Percentiles rank a stretch among this genome's conserved stretches.
phyloP scores from a whole-genome alignment of 2,797 vertebrate species.

The Varecia variegata region DNA sequence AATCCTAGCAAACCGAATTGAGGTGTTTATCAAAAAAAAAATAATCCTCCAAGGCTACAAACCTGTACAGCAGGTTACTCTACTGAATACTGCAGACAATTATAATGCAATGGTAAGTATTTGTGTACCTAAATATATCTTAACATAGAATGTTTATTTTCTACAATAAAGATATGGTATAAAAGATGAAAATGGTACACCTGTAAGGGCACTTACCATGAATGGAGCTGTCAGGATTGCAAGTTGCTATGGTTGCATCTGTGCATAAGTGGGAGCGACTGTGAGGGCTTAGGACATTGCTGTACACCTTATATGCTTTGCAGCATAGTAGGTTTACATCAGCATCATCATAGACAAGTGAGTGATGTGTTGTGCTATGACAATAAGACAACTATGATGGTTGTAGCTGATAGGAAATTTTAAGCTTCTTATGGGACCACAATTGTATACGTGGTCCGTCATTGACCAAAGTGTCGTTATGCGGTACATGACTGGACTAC shows the following conservation, averaged over 20 bases:
- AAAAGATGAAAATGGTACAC: background rate
- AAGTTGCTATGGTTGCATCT: background rate
- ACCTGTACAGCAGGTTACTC: background rate
- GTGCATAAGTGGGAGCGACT: background rate
- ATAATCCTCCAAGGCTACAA: background rate
- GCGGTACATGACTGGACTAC: background rate
- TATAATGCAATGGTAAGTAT: background rate
- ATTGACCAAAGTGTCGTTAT: background rate
- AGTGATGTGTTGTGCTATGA: background rate
- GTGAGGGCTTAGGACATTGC: background rate
- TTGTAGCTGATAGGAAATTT: background rate
- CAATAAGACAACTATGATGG: background rate
- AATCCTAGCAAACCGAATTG: too few species aligned
- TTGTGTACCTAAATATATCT: background rate
- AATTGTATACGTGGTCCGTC: rapidly evolving
- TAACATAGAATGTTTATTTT: background rate
- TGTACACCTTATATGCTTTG: background rate
- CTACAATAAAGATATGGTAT: background rate
- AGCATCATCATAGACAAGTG: background rate
- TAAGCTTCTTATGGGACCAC: background rate
- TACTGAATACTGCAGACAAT: background rate
- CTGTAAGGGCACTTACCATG: background rate
- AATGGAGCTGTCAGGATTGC: background rate
- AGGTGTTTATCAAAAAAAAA: too few species aligned
- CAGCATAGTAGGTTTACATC: background rate